Conservation (phyloP, 1,140 invertebrate genomes). For the Drosophila kepulauana region DNA sequence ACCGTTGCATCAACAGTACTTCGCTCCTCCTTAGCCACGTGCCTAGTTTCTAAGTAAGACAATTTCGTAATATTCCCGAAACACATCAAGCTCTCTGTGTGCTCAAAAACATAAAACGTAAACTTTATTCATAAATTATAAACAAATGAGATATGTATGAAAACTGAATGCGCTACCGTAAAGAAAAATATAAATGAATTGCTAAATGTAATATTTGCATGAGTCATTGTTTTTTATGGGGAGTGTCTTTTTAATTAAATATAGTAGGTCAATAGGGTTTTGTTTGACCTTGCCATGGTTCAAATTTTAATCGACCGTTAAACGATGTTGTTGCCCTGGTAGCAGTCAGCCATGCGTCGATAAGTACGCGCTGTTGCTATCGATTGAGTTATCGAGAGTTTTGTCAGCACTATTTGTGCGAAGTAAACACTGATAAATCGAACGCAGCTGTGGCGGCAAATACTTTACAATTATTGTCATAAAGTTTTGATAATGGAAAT, state of each 20-base stretch:
- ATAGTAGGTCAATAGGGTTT: background rate
- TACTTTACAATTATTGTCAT: background rate
- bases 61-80: slow-evolving; percentile 59
- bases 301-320: background rate
- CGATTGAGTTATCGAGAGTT: too few species aligned
- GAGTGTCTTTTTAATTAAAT: background rate
- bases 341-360: background rate
- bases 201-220: slow-evolving; percentile 1
- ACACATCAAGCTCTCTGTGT: slow-evolving; percentile 30
- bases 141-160: slow-evolving; percentile 41
- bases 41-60: slow-evolving; percentile 66
- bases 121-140: slow-evolving; percentile 34
- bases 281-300: background rate
- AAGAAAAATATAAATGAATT: slow-evolving; percentile 31
- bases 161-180: slow-evolving; percentile 20
- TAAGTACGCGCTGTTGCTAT: background rate
- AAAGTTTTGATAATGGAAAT: slow-evolving; percentile 62
- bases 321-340: background rate
- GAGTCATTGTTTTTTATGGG: background rate
- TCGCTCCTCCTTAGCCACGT: slow-evolving; percentile 22
- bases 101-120: slow-evolving; percentile 34
- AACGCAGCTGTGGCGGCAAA: slow-evolving; percentile 6
- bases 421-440: background rate
- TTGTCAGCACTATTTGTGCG: too few species aligned
- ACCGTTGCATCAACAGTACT: slow-evolving; percentile 60